Base-by-base conservation (phyloP, 2,888 invertebrate species). In the Liopterus haemorrhoidalis region DNA sequence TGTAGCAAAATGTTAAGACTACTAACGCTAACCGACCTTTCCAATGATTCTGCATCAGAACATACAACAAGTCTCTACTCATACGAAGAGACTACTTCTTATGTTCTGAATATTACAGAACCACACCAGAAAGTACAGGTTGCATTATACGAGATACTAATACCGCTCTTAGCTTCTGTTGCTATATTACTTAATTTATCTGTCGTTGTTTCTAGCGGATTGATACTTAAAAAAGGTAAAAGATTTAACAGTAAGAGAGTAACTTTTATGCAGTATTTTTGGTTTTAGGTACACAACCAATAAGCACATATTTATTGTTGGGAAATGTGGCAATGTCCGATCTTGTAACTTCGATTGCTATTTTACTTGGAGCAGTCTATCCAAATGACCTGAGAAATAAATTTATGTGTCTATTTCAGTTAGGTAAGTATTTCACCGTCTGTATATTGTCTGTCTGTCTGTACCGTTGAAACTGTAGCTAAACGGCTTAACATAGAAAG, bases 291-390 rank as follows among this genome's bases (percentile, higher is more conserved):
- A 73, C 75, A 54, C 73, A 78, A 56, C 78, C 77, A 5, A 72
- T 76, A 54, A 75, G 76, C 46, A 80, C 80, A 0, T 81, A 81
- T 58, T 67, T 81, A 32, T 71, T 81, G 38, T 69, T 81, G 2
- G 81, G 81, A 1, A 81, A 81, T 61, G 76, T 81, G 2, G 79
- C 79, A 0, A 65, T 81, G 46, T 76, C 79, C 0, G 80, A 81
- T 58, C 68, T 79, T 6, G 66, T 80, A n/a, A 75, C 76, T n/a
- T 79, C 79, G 4, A 55, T 75, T 19, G 73, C 76, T 0, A 71
- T 78, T 2, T 64, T 80, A 28, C 73, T 78, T 48, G 76, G 75
- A 1, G 67, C 70, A 51, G 53, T 63, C 15, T 72, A 64, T 56
- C 72, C 73, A 2, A 62, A 57, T 42, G 41, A 56, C 8, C 45